phyloP scores from a whole-genome alignment of 2,113 vertebrate genomes.

The Dasyurus viverrinus region DNA sequence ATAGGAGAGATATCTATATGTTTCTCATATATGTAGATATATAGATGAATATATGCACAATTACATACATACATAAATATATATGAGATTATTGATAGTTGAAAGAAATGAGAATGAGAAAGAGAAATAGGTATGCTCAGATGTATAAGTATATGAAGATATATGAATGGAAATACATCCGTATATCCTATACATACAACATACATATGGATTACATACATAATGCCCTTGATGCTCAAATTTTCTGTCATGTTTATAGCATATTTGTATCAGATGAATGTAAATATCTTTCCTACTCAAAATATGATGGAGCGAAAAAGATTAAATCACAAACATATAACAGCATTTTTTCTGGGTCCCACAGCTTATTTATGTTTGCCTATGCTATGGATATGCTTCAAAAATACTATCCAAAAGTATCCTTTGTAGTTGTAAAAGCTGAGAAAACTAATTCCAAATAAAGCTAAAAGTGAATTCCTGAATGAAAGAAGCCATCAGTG shows the following conservation, averaged over 20 bases:
- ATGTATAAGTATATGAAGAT: too few relatives aligned
- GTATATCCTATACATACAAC: too few relatives aligned
- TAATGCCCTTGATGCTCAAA: too few relatives aligned
- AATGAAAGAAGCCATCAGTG: conserved; percentile 62
- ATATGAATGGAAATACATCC: too few relatives aligned
- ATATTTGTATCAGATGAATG: conserved; percentile 39
- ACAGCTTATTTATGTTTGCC: conserved; percentile 52
- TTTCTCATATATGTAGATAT: too few relatives aligned
- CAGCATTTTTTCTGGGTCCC: conserved; percentile 36
- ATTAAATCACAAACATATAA: conserved; percentile 41
- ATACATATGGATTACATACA: too few relatives aligned
- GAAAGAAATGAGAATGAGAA: too few relatives aligned
- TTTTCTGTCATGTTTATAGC: conserved; percentile 29
- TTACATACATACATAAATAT: too few relatives aligned
- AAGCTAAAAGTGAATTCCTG: conserved; percentile 45
- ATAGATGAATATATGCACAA: too few relatives aligned
- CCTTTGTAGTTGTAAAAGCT: conserved; percentile 28
- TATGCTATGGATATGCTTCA: conserved; percentile 66
- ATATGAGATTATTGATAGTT: too few relatives aligned
- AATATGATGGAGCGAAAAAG: conserved; percentile 23
- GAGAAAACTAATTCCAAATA: conserved; percentile 48
- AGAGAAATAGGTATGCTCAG: too few relatives aligned
- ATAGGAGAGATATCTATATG: too few relatives aligned
- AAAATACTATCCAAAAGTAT: conserved; percentile 70
- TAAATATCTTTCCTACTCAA: conserved; percentile 49